Conservation (phyloP, 2,888 invertebrate species). For the Drosophila anomelani region DNA sequence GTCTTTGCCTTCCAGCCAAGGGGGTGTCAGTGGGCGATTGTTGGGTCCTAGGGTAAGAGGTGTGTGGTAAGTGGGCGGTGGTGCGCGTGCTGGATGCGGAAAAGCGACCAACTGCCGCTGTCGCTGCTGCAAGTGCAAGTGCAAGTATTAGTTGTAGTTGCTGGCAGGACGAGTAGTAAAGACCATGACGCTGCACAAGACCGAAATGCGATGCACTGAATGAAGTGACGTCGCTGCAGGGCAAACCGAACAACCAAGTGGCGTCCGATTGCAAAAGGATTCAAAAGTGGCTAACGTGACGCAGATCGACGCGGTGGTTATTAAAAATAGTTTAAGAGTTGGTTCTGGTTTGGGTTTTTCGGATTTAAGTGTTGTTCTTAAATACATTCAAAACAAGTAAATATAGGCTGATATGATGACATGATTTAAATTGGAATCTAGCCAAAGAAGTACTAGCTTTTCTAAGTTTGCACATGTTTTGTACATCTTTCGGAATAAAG, state of each 20-base stretch:
- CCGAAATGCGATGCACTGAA: slow-evolving; percentile 53
- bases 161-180: slow-evolving; percentile 59
- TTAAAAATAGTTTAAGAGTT: slow-evolving; percentile 15
- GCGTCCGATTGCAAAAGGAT: slow-evolving; percentile 18
- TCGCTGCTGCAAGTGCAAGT: slow-evolving; percentile 19
- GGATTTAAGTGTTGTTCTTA: too few relatives aligned
- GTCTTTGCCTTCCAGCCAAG: slow-evolving; percentile 70
- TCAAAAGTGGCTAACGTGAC: slow-evolving; percentile 27
- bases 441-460: too few relatives aligned
- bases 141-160: slow-evolving; percentile 63
- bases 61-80: slow-evolving; percentile 9
- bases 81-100: slow-evolving; percentile 71
- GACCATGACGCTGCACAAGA: slow-evolving; percentile 70
- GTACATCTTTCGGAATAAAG: not conserved
- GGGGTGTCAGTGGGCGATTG: slow-evolving; percentile 16
- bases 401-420: too few relatives aligned
- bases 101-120: slow-evolving; percentile 22
- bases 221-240: slow-evolving; percentile 70
- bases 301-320: slow-evolving; percentile 18
- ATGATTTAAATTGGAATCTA: not conserved
- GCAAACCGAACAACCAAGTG: slow-evolving; percentile 16
- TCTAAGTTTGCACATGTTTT: not conserved
- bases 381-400: not conserved
- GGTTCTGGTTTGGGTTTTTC: not conserved
- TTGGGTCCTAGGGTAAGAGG: not conserved